phyloP scores from a whole-genome alignment of 2,888 invertebrate genomes.

The Hyles lineata region DNA sequence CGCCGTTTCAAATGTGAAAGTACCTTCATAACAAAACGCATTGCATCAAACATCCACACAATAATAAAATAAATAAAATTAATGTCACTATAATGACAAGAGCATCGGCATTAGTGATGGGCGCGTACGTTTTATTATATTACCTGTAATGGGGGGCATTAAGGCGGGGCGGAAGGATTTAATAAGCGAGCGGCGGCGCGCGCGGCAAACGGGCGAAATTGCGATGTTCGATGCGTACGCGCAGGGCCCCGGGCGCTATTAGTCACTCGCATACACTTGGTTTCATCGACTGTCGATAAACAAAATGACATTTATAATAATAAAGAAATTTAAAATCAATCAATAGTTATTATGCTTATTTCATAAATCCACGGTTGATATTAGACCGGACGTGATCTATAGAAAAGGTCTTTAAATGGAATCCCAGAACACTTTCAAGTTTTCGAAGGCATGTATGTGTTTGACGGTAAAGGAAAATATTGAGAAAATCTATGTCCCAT shows the following conservation, averaged over 20 bases:
- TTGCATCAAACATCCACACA: neutral
- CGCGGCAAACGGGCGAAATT: conserved; percentile 60
- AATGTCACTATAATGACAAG: conserved; percentile 66
- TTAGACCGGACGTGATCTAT: too few species aligned
- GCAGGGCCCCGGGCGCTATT: conserved; percentile 63
- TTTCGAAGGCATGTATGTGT: too few species aligned
- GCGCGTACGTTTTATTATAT: conserved; percentile 73
- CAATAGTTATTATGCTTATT: too few species aligned
- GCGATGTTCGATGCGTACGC: conserved; percentile 69
- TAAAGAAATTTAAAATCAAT: too few species aligned
- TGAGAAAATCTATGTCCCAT: too few species aligned
- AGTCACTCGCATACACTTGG: conserved; percentile 45
- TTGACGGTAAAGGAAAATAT: too few species aligned
- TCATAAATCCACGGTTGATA: too few species aligned
- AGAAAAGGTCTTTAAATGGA: too few species aligned
- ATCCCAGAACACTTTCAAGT: too few species aligned
- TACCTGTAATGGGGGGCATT: conserved; percentile 79
- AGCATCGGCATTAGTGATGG: conserved; percentile 37
- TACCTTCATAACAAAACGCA: neutral
- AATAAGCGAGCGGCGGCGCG: conserved; percentile 79
- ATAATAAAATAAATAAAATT: conserved; percentile 38
- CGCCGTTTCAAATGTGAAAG: neutral
- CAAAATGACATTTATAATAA: neutral
- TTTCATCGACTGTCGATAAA: conserved; percentile 36
- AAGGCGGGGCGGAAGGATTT: conserved; percentile 81